A percentile compares a stretch with the other conserved stretches of the same genome.
Evolutionary conservation across 2,888 invertebrate species (phyloP).

Genomic region (Hydropsyche betteni): DNA sequence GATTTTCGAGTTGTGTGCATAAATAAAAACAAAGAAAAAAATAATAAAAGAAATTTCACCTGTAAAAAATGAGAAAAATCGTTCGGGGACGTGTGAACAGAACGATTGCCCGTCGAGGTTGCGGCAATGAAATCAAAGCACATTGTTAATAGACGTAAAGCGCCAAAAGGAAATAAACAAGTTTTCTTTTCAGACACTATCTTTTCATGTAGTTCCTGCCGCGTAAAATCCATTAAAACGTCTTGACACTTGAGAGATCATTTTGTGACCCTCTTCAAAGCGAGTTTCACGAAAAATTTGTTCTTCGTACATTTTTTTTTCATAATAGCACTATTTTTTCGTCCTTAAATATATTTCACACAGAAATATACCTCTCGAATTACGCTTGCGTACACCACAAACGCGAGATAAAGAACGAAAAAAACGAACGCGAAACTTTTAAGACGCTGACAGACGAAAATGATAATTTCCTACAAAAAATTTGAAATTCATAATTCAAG

Average conservation of each 20-base stretch:
- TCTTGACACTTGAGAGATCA: constrained; percentile 31
- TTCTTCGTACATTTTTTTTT: not conserved
- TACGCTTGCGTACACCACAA: constrained; percentile 1
- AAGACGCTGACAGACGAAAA: constrained; percentile 4
- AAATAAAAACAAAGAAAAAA: not conserved
- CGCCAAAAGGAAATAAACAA: constrained; percentile 21
- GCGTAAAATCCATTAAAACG: constrained; percentile 29
- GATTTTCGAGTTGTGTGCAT: not conserved
- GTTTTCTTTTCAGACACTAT: constrained; percentile 30
- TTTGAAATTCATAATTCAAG: too few relatives aligned
- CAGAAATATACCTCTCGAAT: constrained; percentile 2
- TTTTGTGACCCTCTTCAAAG: constrained; percentile 26
- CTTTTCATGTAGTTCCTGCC: constrained; percentile 21
- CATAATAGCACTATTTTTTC: constrained; percentile 1
- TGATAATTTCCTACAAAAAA: not conserved
- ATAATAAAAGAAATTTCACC: not conserved
- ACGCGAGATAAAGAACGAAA: not conserved
- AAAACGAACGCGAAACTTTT: constrained; percentile 9
- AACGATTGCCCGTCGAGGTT: not conserved
- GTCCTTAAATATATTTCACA: too few relatives aligned
- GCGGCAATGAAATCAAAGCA: constrained; percentile 14
- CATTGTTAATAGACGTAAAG: constrained; percentile 12
- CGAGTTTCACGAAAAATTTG: constrained; percentile 17
- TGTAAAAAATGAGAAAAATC: too few relatives aligned
- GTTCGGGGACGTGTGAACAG: not conserved